phyloP scores from a whole-genome alignment of 2,113 vertebrate genomes.

The Oceanodroma tethys region DNA sequence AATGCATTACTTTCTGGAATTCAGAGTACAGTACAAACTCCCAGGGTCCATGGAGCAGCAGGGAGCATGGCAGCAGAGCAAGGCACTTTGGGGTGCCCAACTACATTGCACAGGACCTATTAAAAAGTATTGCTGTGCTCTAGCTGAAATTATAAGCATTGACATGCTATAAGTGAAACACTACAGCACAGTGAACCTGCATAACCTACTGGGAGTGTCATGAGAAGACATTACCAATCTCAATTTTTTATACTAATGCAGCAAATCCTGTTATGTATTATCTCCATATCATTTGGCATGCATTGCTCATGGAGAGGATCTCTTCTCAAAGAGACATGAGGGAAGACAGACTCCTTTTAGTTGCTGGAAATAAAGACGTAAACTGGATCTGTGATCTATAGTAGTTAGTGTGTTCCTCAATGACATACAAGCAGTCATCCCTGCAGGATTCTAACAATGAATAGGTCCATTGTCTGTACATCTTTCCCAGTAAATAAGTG shows the following conservation, averaged over 20 bases:
- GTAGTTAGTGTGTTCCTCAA: not conserved
- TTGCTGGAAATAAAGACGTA: not conserved
- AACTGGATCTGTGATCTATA: not conserved
- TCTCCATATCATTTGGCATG: not conserved
- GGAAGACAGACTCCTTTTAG: constrained; percentile 10
- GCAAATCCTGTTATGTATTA: not conserved
- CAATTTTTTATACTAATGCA: not conserved
- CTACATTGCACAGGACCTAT: not conserved
- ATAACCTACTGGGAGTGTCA: not conserved
- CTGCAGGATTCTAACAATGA: not conserved
- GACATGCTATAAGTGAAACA: not conserved
- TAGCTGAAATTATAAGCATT: not conserved
- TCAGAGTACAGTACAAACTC: not conserved
- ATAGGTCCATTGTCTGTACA: not conserved
- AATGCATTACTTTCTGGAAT: not conserved
- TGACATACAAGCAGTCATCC: not conserved
- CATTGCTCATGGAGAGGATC: not conserved
- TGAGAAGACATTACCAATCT: not conserved
- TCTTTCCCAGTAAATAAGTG: not conserved
- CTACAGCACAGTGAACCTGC: not conserved
- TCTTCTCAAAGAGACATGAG: not conserved
- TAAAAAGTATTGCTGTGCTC: not conserved
- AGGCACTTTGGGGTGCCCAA: not conserved
- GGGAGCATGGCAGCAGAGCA: not conserved
- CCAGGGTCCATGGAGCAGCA: not conserved